Evolutionary conservation across 2,113 vertebrate genomes (phyloP).

Genomic region (Lethenteron camtschaticum): DNA sequence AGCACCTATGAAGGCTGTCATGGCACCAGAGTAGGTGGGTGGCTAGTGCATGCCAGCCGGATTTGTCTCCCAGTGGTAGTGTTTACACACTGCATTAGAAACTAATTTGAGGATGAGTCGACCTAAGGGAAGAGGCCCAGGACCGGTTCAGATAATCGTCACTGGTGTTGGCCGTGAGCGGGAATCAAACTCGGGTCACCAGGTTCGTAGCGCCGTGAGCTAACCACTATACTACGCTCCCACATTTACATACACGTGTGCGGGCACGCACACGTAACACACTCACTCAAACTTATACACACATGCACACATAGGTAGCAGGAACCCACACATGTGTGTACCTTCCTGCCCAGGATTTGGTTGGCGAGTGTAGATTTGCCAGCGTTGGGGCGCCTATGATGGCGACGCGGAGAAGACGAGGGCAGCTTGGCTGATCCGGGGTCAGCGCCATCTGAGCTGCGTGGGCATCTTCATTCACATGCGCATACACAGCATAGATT

Average conservation of each 20-base stretch:
- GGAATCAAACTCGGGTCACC: too few relatives aligned
- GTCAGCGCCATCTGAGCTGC: conserved; percentile 21
- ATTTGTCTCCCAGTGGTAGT: too few relatives aligned
- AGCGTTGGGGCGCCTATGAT: conserved; percentile 61
- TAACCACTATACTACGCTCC: too few relatives aligned
- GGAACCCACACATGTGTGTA: conserved; percentile 13
- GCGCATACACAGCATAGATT: not conserved
- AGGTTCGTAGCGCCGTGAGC: too few relatives aligned
- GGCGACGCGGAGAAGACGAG: conserved; percentile 47
- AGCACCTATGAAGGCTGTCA: too few relatives aligned
- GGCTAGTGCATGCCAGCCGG: too few relatives aligned
- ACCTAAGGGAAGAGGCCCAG: too few relatives aligned
- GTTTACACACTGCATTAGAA: too few relatives aligned
- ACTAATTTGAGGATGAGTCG: too few relatives aligned
- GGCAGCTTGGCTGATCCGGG: conserved; percentile 47
- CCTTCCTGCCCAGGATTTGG: conserved; percentile 69
- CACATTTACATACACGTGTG: not conserved
- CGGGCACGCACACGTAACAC: not conserved
- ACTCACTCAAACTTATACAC: not conserved
- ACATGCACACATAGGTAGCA: not conserved
- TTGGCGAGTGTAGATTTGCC: conserved; percentile 84
- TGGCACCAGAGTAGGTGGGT: too few relatives aligned
- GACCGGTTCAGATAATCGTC: too few relatives aligned
- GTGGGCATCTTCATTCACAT: conserved; percentile 29
- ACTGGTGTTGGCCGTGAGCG: too few relatives aligned